Conservation (phyloP, 64 coral and sea anemone species). For the Pachyseris speciosa region DNA sequence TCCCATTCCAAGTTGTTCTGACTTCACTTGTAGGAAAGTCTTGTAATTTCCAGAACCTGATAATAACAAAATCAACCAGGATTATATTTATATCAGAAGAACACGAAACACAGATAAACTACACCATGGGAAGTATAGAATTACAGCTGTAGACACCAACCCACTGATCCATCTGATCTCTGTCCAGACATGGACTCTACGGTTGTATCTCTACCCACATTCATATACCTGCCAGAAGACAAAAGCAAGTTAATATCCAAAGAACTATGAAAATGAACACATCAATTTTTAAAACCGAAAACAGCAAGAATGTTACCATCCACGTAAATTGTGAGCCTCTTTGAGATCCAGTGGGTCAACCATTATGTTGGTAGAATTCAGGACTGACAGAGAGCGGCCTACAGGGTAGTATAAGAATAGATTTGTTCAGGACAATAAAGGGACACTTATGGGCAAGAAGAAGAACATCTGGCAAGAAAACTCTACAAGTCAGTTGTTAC, state of each 20-base stretch:
- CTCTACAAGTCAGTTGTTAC: no score
- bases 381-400: constrained; percentile 88
- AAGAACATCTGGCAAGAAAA: not conserved
- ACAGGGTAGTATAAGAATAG: not conserved
- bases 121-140: no score
- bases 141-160: not conserved
- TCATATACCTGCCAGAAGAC: constrained; percentile 69
- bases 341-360: constrained; percentile 81
- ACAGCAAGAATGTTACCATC: constrained; percentile 75
- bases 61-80: not conserved
- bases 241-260: not conserved
- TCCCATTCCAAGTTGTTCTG: constrained; percentile 92
- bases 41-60: constrained; percentile 64
- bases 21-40: constrained; percentile 73
- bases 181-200: constrained; percentile 81
- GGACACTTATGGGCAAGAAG: not conserved
- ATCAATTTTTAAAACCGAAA: not conserved
- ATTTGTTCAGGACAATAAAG: not conserved
- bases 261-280: not conserved
- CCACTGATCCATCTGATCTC: constrained; percentile 63
- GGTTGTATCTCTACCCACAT: constrained; percentile 71
- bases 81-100: not conserved
- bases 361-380: constrained; percentile 80
- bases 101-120: not conserved
- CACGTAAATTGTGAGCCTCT: constrained; percentile 79